A percentile compares a stretch with the other conserved stretches of the same genome.
Evolutionary conservation across 2,113 vertebrate genomes (phyloP).

Genomic region (Platichthys flesus): DNA sequence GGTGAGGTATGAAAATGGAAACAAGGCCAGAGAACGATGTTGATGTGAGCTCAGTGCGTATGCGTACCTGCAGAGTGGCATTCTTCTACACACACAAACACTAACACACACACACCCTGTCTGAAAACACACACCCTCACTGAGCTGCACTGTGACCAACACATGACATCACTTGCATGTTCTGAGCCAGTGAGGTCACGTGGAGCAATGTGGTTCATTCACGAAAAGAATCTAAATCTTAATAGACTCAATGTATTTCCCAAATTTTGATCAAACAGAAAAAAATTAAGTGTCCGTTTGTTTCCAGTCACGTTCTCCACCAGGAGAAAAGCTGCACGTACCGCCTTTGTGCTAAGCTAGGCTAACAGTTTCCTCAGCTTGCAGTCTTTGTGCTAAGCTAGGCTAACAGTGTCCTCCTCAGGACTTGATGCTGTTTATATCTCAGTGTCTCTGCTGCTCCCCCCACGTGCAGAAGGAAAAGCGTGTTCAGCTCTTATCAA

Average conservation of each 20-base stretch:
- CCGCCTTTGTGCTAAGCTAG: not conserved
- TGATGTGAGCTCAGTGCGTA: not conserved
- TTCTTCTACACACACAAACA: slow-evolving; percentile 7
- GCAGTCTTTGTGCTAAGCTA: not conserved
- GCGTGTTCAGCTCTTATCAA: slow-evolving; percentile 24
- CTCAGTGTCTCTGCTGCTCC: not conserved
- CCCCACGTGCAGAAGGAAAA: slow-evolving; percentile 31
- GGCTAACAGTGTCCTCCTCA: not conserved
- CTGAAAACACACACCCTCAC: not conserved
- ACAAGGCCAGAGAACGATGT: not conserved
- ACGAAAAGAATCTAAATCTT: not conserved
- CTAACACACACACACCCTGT: not conserved
- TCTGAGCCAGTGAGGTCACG: too few relatives aligned
- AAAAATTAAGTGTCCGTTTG: too few relatives aligned
- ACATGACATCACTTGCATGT: not conserved
- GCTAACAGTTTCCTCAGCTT: slow-evolving; percentile 1
- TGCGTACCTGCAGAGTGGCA: slow-evolving; percentile 13
- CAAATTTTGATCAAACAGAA: too few relatives aligned
- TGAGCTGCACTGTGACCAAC: not conserved
- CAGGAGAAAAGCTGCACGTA: too few relatives aligned
- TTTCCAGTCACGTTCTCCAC: too few relatives aligned
- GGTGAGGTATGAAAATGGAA: not conserved
- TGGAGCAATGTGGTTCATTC: too few relatives aligned
- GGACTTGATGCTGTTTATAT: not conserved
- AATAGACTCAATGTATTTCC: not conserved